Evolutionary conservation across 2,113 vertebrate species (phyloP).

Genomic region (Myotis brandtii): DNA sequence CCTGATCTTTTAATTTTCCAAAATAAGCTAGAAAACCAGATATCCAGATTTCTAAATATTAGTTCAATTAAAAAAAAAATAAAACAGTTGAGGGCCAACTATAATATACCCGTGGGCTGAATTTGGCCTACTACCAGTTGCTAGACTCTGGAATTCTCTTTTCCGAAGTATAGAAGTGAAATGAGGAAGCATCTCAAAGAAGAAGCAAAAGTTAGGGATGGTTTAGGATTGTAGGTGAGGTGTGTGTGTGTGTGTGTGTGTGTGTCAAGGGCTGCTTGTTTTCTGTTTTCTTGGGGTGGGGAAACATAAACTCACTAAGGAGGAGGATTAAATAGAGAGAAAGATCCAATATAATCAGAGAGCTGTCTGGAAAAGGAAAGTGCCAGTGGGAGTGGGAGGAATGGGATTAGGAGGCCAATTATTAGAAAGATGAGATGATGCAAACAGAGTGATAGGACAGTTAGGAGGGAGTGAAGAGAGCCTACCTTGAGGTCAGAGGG

Average conservation of each 20-base stretch:
- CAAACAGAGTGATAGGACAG: background rate
- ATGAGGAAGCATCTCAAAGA: background rate
- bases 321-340: background rate
- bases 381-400: background rate
- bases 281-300: background rate
- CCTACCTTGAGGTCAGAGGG: background rate
- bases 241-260: no score
- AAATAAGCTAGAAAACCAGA: background rate
- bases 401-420: no score
- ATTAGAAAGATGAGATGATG: background rate
- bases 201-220: background rate
- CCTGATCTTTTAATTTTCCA: background rate
- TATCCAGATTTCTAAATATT: background rate
- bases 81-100: background rate
- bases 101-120: background rate
- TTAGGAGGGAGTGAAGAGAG: background rate
- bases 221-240: background rate
- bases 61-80: conserved; percentile 13
- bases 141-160: background rate
- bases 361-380: background rate
- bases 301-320: background rate
- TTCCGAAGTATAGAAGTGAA: background rate
- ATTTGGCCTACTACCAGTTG: background rate
- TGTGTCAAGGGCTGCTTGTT: background rate
- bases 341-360: background rate